phyloP scores from a whole-genome alignment of 2,888 invertebrate genomes.

The Diachrysia chrysitis region DNA sequence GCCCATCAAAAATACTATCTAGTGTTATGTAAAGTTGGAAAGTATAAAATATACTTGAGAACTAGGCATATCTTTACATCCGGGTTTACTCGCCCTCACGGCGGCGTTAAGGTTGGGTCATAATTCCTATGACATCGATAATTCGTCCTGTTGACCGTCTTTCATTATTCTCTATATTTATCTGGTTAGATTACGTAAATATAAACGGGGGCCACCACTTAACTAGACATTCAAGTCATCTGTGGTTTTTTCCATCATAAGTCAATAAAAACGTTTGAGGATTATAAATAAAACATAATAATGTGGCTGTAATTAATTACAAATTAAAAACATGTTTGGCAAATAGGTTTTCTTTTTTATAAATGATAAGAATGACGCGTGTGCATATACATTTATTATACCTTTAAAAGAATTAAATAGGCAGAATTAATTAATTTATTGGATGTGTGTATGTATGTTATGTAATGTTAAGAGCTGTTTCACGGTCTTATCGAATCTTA shows the following conservation, averaged over 20 bases:
- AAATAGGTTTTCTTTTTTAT: too few species aligned
- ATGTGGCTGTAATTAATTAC: too few species aligned
- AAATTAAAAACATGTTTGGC: too few species aligned
- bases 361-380: too few species aligned
- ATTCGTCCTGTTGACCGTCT: constrained; percentile 1
- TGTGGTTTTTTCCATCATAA: neutral
- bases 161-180: neutral
- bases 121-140: neutral
- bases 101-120: neutral
- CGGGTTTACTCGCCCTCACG: neutral
- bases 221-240: constrained; percentile 1
- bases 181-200: constrained; percentile 1
- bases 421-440: neutral
- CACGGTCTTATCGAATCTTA: neutral
- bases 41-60: neutral
- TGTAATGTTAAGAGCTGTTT: neutral
- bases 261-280: too few species aligned
- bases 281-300: too few species aligned
- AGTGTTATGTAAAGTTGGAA: neutral
- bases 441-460: neutral
- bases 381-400: too few species aligned
- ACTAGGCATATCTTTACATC: neutral
- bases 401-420: too few species aligned
- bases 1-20: too few species aligned
- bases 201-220: neutral